Base-by-base conservation (phyloP, 2,888 invertebrate genomes). In the Junonia oenone region DNA sequence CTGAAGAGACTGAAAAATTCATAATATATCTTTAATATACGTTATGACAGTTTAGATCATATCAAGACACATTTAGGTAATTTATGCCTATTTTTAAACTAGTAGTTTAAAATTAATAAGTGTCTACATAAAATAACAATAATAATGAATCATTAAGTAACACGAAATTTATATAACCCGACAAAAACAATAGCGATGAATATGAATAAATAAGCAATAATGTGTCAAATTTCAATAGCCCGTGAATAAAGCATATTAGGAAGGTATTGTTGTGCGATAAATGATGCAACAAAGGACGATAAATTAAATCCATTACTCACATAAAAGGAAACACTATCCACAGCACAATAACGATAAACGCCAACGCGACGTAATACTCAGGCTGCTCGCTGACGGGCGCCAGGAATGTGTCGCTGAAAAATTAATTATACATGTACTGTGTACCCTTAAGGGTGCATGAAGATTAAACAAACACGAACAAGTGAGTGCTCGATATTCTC, bases 271-370 rank as follows among this genome's bases (percentile, higher is more conserved):
- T 55, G 27, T 53, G 58, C 51, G 22, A 59, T 54, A 54, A 35
- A 59, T 43, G 52, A 38, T 52, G 26, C 59, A 61, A 64, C 65
- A 66, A 66, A 63, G 61, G 58, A 50, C 33, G 48, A 64, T 64
- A 55, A 60, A 59, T 49, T 51, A 62, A 61, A 55, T 58, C 51
- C 35, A 59, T 59, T 57, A 83, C 89, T 82, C 63, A 89, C 89
- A 86, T 62, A 73, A 86, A 83, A 56, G 86, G 81, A 59, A 81
- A 70, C 35, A 72, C 55, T 35, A 81, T 76, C 82, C 85, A 88
- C n/a, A 87, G 54, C 6, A 81, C 77, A 9, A 76, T 43, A 17
- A 79, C 64, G n/a, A 88, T 75, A 31, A 83, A 59, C 5, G 75
- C 71, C 51, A 81, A 63, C 1, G 83, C 78, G 27, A 81, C 57